Base-by-base conservation (phyloP, 2,113 vertebrate genomes). In the Collichthys lucidus region DNA sequence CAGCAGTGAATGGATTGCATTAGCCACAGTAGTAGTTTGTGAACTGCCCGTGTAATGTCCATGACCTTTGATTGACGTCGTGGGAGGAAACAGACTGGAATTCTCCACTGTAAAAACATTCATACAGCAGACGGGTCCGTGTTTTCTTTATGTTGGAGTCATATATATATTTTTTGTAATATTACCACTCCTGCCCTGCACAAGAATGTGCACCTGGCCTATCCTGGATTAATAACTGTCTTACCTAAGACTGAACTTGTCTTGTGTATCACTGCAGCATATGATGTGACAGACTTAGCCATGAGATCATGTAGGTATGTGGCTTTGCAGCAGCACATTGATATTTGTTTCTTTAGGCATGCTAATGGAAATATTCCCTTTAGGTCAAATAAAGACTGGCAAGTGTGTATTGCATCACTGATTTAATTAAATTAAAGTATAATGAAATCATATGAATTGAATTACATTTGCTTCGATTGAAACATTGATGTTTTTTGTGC, bases 151-250 rank as follows among this genome's bases (percentile, higher is more conserved):
- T 57, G 22, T 59, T 64, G 47, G 64, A 90, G 71, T 66, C 62
- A 57, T 73, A 53, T 26, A 26, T 85, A 47, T 80, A 87, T 85
- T 83, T 62, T 52, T 82, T 86, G 73, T 15, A 81, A 84, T 60
- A 53, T 52, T n/a, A 80, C 20, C 55, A 1, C 35, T 80, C 17
- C 67, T 74, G 35, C 76, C 61, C 49, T 44, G 61, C 57, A 8
- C 40, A 90, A 65, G 68, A 80, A 90, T 89, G 81, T 74, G 42
- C 79, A 91, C 82, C 91, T 88, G 83, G 47, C 73, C 47, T 63
- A 5, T 61, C 65, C 42, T 70, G 64, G 64, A 59, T 80, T 85
- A 20, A 74, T 85, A 85, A 73, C 49, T 52, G 42, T 20, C 26
- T 79, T 4, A 47, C 16, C 40, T 46, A 20, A 49, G 11, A 44